Conservation (phyloP, 2,113 vertebrate species). For the Halichoeres trimaculatus region DNA sequence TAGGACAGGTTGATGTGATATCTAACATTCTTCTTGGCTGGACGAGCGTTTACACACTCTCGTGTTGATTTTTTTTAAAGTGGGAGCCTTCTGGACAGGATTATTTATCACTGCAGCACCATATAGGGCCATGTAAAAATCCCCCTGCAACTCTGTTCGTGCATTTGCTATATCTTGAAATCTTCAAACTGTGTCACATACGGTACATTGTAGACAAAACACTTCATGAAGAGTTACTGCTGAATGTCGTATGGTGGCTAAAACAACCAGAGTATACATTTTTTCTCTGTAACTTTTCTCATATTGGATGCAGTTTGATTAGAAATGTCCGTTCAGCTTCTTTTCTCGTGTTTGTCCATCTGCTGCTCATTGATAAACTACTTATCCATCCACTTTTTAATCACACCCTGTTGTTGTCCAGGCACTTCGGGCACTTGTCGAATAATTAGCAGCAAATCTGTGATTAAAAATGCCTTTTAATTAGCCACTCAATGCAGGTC, state of each 20-base stretch:
- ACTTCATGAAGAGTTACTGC: not conserved
- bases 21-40: not conserved
- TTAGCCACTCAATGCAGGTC: conserved; percentile 43
- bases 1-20: not conserved
- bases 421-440: conserved; percentile 13
- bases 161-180: conserved; percentile 36
- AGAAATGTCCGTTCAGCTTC: conserved; percentile 7
- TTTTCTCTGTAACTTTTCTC: not conserved
- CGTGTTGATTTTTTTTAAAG: conserved; percentile 7
- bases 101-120: conserved; percentile 39
- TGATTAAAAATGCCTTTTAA: conserved; percentile 62
- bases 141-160: not conserved
- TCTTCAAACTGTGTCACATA: conserved; percentile 39
- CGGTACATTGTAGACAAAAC: conserved; percentile 17
- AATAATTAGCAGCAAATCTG: conserved; percentile 50
- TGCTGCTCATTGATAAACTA: conserved; percentile 26
- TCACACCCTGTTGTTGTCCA: conserved; percentile 6
- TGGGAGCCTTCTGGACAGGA: conserved; percentile 7
- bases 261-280: not conserved
- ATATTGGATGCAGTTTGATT: not conserved
- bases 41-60: conserved; percentile 8
- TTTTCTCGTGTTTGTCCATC: conserved; percentile 18
- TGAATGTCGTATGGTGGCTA: conserved; percentile 8
- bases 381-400: conserved; percentile 21
- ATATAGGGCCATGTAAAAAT: conserved; percentile 42